These are phyloP conservation scores for Trichoplusia ni DNA, from an alignment of 1,140 invertebrate species.

Conservation along the genomic window DNA sequence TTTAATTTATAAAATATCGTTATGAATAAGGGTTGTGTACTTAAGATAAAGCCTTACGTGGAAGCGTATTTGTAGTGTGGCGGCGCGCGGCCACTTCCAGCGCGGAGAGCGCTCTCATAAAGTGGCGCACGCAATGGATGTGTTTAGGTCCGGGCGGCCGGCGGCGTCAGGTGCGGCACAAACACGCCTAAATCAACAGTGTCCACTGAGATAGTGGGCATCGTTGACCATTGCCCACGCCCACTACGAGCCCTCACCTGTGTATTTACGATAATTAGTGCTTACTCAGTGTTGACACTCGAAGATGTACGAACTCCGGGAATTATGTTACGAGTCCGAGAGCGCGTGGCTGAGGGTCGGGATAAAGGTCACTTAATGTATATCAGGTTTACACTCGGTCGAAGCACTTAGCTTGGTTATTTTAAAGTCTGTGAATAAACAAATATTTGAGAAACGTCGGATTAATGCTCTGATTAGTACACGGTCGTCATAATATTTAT, in stretches of 20 bases:
- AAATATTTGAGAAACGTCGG: too few relatives aligned
- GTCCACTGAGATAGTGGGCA: neutral
- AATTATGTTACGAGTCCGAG: too few relatives aligned
- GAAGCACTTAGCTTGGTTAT: too few relatives aligned
- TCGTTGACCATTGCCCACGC: neutral
- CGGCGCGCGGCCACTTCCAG: neutral
- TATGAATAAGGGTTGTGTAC: too few relatives aligned
- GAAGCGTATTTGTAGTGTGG: neutral
- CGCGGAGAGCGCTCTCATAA: conserved; percentile 1
- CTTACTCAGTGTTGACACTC: neutral
- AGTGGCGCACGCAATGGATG: conserved; percentile 25
- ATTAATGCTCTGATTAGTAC: too few relatives aligned
- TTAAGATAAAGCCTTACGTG: too few relatives aligned
- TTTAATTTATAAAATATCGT: too few relatives aligned
- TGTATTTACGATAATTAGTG: conserved; percentile 14
- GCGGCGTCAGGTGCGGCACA: conserved; percentile 16
- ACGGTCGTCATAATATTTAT: too few relatives aligned
- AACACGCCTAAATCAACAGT: conserved; percentile 25
- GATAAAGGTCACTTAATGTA: too few relatives aligned
- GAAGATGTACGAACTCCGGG: neutral
- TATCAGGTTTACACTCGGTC: too few relatives aligned
- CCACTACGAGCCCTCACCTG: neutral
- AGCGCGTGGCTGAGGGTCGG: too few relatives aligned
- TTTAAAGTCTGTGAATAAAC: too few relatives aligned
- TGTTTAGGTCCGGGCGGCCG: conserved; percentile 23